Percentiles rank a stretch among this genome's conserved stretches.
Evolutionary conservation across 2,888 invertebrate species (phyloP).

Genomic region (Galerucella calmariensis): DNA sequence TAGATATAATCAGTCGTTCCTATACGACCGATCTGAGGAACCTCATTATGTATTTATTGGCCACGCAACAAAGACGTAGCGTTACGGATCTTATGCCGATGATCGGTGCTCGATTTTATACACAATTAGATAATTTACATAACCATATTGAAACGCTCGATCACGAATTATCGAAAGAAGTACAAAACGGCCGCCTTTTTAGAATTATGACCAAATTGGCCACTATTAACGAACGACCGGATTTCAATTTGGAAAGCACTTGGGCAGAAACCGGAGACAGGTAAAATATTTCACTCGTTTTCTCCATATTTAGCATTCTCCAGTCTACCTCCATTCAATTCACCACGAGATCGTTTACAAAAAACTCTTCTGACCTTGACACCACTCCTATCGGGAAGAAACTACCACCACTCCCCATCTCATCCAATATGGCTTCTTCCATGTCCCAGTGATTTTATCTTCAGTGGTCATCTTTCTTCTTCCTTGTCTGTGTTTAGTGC

Average conservation of each 20-base stretch:
- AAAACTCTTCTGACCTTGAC: no score
- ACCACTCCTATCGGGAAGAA: no score
- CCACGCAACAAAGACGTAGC: conserved; percentile 75
- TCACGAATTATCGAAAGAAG: conserved; percentile 89
- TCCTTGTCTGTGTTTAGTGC: no score
- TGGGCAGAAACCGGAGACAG: conserved; percentile 99
- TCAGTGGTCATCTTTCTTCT: no score
- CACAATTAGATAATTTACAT: conserved; percentile 91
- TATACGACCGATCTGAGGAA: conserved; percentile 96
- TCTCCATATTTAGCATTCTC: not conserved
- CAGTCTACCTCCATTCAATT: not conserved
- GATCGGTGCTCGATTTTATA: conserved; percentile 97
- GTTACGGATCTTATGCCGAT: conserved; percentile 99
- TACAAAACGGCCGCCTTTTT: conserved; percentile 94
- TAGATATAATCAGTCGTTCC: conserved; percentile 88
- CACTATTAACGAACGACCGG: conserved; percentile 95
- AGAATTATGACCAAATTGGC: conserved; percentile 91
- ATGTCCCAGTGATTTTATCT: no score
- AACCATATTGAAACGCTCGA: conserved; percentile 89
- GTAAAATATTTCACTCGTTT: conserved; percentile 29
- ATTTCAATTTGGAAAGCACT: conserved; percentile 89
- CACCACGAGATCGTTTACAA: no score
- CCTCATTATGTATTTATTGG: conserved; percentile 88
- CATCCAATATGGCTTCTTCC: no score
- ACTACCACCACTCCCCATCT: no score